These are phyloP conservation scores for Dorcus hopei DNA, from an alignment of 2,888 invertebrate species.

Conservation along the genomic window DNA sequence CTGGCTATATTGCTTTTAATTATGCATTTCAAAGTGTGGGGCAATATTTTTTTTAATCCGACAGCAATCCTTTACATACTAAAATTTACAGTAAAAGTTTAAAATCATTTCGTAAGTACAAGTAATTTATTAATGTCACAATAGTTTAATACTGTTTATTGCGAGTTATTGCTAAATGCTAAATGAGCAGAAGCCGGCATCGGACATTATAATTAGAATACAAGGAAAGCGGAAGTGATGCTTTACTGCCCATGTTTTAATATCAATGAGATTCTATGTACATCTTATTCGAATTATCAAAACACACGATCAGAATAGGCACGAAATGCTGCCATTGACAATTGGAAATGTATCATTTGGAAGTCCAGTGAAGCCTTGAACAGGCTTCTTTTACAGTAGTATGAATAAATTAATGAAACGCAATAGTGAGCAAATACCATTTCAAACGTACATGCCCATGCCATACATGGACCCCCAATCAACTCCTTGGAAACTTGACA, in stretches of 20 bases:
- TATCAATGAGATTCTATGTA: conserved; percentile 32
- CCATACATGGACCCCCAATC: conserved; percentile 92
- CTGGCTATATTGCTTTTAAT: no score
- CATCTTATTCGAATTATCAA: conserved; percentile 14
- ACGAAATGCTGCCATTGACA: conserved; percentile 43
- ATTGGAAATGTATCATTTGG: conserved; percentile 42
- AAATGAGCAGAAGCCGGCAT: conserved; percentile 42
- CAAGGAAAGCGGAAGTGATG: conserved; percentile 23
- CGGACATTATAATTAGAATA: conserved; percentile 6
- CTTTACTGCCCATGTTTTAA: conserved; percentile 34
- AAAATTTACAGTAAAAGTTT: no score
- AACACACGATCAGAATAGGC: conserved; percentile 40
- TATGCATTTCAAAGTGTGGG: no score
- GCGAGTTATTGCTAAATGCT: conserved; percentile 55
- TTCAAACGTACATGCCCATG: conserved; percentile 88
- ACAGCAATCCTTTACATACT: no score
- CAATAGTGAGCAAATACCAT: conserved; percentile 31
- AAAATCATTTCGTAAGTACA: conserved; percentile 11
- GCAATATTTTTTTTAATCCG: no score
- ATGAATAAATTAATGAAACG: conserved; percentile 24
- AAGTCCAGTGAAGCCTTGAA: conserved; percentile 25
- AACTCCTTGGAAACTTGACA: conserved; percentile 88
- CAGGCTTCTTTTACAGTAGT: no score
- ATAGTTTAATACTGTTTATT: conserved; percentile 52
- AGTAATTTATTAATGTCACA: conserved; percentile 4